Conservation (phyloP, 2,113 vertebrate species). For the Eidolon helvum region DNA sequence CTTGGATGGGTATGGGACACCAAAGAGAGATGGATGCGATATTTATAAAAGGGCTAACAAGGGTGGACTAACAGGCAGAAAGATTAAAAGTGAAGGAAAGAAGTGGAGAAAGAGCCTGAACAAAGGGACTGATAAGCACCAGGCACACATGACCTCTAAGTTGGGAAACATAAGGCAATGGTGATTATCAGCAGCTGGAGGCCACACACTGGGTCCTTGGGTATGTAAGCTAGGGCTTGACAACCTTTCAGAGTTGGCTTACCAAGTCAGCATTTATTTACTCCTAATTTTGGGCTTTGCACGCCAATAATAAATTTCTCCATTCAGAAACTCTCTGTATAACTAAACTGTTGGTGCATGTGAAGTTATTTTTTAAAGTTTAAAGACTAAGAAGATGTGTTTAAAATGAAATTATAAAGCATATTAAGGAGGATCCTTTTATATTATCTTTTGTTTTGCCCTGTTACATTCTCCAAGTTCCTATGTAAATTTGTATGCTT, state of each 20-base stretch:
- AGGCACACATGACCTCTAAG: not conserved
- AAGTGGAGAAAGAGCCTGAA: not conserved
- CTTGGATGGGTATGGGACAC: not conserved
- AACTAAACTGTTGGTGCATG: not conserved
- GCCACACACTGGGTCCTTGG: not conserved
- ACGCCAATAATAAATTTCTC: conserved; percentile 8
- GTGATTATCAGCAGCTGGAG: conserved; percentile 33
- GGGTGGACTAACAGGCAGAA: not conserved
- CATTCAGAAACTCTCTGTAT: not conserved
- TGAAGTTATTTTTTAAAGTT: not conserved
- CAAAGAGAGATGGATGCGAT: conserved; percentile 13
- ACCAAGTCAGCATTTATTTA: conserved; percentile 44
- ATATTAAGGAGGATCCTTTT: not conserved
- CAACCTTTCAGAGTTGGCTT: conserved; percentile 29
- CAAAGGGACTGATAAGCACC: not conserved
- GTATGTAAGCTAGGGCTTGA: not conserved
- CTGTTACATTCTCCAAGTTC: not conserved
- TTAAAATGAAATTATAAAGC: conserved; percentile 50
- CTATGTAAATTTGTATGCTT: not conserved
- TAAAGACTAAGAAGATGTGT: not conserved
- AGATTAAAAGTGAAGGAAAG: not conserved
- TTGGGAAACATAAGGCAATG: not conserved
- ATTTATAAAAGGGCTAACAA: conserved; percentile 17
- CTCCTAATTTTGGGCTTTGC: conserved; percentile 30
- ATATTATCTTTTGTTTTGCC: not conserved